phyloP scores from a whole-genome alignment of 1,140 invertebrate species.

The Pseudomyrmex pallidus region DNA sequence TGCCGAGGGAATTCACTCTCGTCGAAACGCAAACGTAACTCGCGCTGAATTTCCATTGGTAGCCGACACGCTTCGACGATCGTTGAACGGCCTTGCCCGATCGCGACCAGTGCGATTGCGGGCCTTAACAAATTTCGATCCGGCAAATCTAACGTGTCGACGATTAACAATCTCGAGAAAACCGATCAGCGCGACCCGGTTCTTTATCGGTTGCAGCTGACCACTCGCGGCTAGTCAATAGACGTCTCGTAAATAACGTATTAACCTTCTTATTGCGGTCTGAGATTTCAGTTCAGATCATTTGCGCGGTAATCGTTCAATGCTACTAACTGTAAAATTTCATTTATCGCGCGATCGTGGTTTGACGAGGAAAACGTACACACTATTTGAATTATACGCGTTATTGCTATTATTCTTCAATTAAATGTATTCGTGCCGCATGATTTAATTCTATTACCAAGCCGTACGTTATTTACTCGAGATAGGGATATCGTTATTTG shows the following conservation, averaged over 20 bases:
- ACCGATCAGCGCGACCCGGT: conserved; percentile 38
- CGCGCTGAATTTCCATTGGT: conserved; percentile 65
- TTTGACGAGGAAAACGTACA: background rate
- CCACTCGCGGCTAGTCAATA: background rate
- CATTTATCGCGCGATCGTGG: background rate
- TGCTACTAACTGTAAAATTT: background rate
- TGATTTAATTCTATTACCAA: background rate
- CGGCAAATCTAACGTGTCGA: conserved; percentile 51
- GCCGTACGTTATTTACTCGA: background rate
- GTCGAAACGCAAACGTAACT: conserved; percentile 65
- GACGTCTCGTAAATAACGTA: conserved; percentile 13
- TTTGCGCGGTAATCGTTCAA: background rate
- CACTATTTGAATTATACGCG: no score
- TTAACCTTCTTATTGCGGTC: background rate
- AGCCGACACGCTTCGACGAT: conserved; percentile 68
- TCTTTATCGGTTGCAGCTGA: conserved; percentile 21
- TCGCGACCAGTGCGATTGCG: conserved; percentile 12
- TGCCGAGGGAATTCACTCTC: conserved; percentile 73
- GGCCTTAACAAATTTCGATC: conserved; percentile 59
- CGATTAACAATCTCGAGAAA: conserved; percentile 54
- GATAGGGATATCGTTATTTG: conserved; percentile 30
- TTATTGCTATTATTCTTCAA: background rate
- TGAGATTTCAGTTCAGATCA: background rate
- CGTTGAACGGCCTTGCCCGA: conserved; percentile 71
- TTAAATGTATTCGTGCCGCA: background rate